A percentile compares a stretch with the other conserved stretches of the same genome.
phyloP scores from a whole-genome alignment of 2,888 invertebrate species.

The Limnephilus marmoratus region DNA sequence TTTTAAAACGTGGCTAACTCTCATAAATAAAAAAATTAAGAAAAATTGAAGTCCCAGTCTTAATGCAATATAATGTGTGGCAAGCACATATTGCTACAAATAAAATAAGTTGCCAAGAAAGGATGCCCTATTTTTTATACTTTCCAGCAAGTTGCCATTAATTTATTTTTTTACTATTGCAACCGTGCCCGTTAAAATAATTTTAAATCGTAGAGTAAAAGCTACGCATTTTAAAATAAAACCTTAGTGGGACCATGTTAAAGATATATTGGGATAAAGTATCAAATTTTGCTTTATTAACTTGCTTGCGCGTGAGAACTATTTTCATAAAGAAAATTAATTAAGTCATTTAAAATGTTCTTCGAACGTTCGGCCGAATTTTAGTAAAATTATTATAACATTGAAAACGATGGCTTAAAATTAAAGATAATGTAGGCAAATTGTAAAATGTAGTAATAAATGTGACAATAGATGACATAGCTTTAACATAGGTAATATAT shows the following conservation, averaged over 20 bases:
- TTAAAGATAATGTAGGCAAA: not conserved
- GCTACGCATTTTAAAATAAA: not conserved
- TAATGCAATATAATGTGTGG: not conserved
- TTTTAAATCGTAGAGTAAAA: not conserved
- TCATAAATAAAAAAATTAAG: not conserved
- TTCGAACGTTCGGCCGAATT: not conserved
- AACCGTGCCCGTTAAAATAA: not conserved
- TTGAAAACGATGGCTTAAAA: not conserved
- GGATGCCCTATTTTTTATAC: not conserved
- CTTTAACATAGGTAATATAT: constrained; percentile 29
- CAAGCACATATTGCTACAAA: not conserved
- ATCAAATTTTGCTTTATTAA: not conserved
- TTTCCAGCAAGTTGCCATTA: not conserved
- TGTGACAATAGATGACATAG: constrained; percentile 44
- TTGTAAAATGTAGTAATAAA: constrained; percentile 20
- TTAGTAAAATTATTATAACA: no score
- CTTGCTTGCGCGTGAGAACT: not conserved
- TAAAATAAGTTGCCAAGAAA: not conserved
- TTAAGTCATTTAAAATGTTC: not conserved
- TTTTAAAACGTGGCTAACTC: not conserved
- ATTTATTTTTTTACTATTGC: not conserved
- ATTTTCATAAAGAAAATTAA: not conserved
- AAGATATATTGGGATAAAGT: not conserved
- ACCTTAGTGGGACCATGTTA: not conserved
- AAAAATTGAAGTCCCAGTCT: no score